A percentile compares a stretch with the other conserved stretches of the same genome.
These are phyloP conservation scores for Nemapogon koenigi DNA, from an alignment of 2,888 invertebrate species.

Conservation along the genomic window DNA sequence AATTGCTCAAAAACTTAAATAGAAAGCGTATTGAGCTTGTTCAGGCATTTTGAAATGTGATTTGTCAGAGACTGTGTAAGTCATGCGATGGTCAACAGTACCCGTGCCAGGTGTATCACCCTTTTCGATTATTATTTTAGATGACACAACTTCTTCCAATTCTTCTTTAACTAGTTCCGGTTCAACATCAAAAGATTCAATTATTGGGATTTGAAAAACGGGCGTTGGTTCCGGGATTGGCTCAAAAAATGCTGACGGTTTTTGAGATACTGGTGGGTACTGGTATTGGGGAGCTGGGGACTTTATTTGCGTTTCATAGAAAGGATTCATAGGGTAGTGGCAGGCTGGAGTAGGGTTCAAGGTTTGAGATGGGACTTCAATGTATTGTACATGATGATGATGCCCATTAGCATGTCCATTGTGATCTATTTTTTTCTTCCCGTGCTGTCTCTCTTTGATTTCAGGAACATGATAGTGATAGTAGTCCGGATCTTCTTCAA, in stretches of 20 bases:
- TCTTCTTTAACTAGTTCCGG: constrained; percentile 46
- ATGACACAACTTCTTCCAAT: constrained; percentile 44
- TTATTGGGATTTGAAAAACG: constrained; percentile 24
- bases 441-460: neutral
- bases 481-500: neutral
- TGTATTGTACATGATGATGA: too few species aligned
- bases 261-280: constrained; percentile 5
- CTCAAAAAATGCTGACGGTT: constrained; percentile 37
- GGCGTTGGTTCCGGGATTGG: constrained; percentile 30
- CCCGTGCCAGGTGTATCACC: constrained; percentile 42
- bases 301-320: neutral
- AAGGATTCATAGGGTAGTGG: neutral
- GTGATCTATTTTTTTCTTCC: too few species aligned
- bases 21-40: constrained; percentile 51
- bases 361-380: neutral
- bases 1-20: too few species aligned
- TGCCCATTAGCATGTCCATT: too few species aligned
- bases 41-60: constrained; percentile 48
- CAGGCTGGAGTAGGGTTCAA: constrained; percentile 11
- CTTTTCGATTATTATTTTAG: constrained; percentile 39
- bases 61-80: constrained; percentile 47
- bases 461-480: constrained; percentile 4
- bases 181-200: constrained; percentile 31
- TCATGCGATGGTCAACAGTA: constrained; percentile 48
- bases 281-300: constrained; percentile 6